Evolutionary conservation across 2,113 vertebrate species (phyloP), one percentile per base, ranked within the genome.

Genomic region (Chloropsis cyanopogon): DNA sequence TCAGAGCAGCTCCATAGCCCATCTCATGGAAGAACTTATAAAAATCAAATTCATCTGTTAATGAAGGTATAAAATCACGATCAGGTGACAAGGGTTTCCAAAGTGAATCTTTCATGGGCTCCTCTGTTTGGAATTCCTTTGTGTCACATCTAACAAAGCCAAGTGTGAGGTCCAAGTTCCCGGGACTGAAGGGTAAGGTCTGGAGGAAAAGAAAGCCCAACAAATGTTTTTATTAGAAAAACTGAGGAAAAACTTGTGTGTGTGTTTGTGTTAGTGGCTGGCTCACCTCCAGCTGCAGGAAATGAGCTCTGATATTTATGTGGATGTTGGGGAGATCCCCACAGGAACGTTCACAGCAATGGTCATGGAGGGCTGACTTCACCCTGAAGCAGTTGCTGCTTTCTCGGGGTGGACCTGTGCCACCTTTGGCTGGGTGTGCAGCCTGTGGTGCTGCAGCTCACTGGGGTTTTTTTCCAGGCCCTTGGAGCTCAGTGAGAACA

Each of bases 401-500:
- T 29, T 56, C 37, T 29, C 19, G 24, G 69, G 33, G 23, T 49
- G 64, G 44, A 17, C 5, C 52, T 64, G 26, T 61, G 72, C 37
- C 4, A 4, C 9, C 37, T 37, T 11, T 7, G 4, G 8, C 6
- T 26, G 26, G 35, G 17, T 26, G 3, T 46, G 50, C 68, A 39
- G 46, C 47, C 54, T 10, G 11, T 28, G 54, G 39, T 14, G 12
- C 39, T 39, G 22, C 17, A 26, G 41, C 71, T 94, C 47, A 69
- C 1, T 1, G 47, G 25, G 35, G 0, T 11, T 41, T 57, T 47
- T 93, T 10, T 97, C 13, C 42, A 97, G 97, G 86, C 52, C 82
- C 15, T 54, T 86, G 2, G 98, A 69, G 90, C 97, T 92, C 14
- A 97, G 94, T 20, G 97, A 97, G 11, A 98, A 95, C 65, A 97